Conservation (phyloP, 2,113 vertebrate genomes). For the Mirza zaza region DNA sequence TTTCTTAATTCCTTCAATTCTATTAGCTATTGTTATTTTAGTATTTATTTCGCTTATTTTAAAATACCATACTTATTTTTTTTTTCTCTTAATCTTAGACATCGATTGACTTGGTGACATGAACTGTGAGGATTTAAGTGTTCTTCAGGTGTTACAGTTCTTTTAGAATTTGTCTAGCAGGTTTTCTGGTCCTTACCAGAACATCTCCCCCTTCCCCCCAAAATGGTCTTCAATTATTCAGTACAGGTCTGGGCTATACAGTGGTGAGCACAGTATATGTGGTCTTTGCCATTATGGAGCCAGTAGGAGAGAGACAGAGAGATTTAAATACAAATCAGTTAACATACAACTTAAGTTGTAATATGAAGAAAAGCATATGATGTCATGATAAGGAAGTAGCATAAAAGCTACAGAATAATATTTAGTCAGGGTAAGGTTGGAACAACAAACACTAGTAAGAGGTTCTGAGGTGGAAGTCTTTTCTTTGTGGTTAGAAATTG, state of each 20-base stretch:
- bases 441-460: neutral
- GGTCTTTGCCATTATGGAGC: neutral
- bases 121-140: neutral
- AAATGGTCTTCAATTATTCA: neutral
- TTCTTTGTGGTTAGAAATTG: neutral
- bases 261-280: neutral
- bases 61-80: neutral
- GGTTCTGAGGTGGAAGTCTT: neutral
- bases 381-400: neutral
- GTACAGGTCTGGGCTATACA: neutral
- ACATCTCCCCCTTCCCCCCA: no score
- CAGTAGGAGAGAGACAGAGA: neutral
- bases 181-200: no score
- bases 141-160: no score
- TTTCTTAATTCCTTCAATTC: neutral
- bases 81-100: neutral
- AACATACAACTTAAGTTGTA: neutral
- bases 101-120: neutral
- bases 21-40: neutral
- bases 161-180: no score
- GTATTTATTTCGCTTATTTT: neutral
- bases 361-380: neutral
- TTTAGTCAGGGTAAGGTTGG: neutral
- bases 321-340: conserved; percentile 26
- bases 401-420: neutral